Evolutionary conservation across 1,140 invertebrate species (phyloP).

Genomic region (Acromyrmex heyeri): DNA sequence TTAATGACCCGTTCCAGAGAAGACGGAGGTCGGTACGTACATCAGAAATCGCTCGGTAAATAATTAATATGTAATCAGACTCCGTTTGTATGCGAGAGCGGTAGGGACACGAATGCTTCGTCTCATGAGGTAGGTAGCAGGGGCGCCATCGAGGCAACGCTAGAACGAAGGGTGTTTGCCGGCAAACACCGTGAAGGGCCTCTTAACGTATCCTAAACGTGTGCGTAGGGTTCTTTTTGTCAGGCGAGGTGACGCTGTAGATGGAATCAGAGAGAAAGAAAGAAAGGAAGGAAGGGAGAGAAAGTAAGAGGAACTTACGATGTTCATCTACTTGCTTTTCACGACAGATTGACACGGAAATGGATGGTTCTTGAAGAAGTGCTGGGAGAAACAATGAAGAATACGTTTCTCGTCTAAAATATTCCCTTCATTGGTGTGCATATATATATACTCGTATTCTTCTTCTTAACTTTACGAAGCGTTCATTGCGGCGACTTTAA

Average conservation of each 20-base stretch:
- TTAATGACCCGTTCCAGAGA: conserved; percentile 79
- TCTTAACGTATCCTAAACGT: conserved; percentile 80
- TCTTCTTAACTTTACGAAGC: neutral
- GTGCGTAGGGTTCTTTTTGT: conserved; percentile 73
- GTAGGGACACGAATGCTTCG: conserved; percentile 74
- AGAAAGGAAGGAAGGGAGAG: neutral
- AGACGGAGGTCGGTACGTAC: conserved; percentile 69
- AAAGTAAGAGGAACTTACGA: conserved; percentile 52
- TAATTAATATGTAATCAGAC: conserved; percentile 86
- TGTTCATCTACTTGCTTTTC: conserved; percentile 63
- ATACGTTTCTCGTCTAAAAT: conserved; percentile 20
- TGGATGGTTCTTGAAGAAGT: conserved; percentile 39
- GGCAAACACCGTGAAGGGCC: conserved; percentile 82
- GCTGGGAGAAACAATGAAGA: conserved; percentile 39
- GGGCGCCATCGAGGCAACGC: conserved; percentile 78
- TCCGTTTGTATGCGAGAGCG: conserved; percentile 78
- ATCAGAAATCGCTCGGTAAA: conserved; percentile 82
- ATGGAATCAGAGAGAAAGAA: conserved; percentile 61
- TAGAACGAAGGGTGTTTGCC: conserved; percentile 83
- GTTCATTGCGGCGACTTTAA: neutral
- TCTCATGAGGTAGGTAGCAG: conserved; percentile 65
- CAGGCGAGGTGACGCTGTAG: conserved; percentile 66
- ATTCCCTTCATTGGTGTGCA: neutral
- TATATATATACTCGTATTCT: too few species aligned
- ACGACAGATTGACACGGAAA: conserved; percentile 44